phyloP scores from a whole-genome alignment of 2,113 vertebrate species.

The Speoplatyrhinus poulsoni region DNA sequence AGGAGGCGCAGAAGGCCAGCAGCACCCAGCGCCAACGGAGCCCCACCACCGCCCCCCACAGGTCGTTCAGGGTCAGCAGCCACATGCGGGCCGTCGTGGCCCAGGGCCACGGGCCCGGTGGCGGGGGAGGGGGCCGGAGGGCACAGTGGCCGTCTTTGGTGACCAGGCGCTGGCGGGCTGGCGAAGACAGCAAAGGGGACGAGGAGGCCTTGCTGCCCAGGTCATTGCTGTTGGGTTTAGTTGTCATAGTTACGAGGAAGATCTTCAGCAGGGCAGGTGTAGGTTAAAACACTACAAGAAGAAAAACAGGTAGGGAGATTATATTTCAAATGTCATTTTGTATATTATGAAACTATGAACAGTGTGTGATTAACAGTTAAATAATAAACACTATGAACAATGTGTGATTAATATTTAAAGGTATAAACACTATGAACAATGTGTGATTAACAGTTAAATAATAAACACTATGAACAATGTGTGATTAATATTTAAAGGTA shows the following conservation, averaged over 20 bases:
- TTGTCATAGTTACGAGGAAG: conserved; percentile 56
- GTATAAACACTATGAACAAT: too few species aligned
- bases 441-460: too few species aligned
- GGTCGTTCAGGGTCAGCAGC: conserved; percentile 82
- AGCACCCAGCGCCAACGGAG: conserved; percentile 98
- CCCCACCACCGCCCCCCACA: conserved; percentile 92
- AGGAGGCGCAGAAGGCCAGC: conserved; percentile 90
- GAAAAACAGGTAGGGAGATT: too few species aligned
- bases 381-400: too few species aligned
- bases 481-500: too few species aligned
- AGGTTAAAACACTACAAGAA: conserved; percentile 18
- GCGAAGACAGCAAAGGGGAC: conserved; percentile 80
- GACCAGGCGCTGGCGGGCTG: conserved; percentile 80
- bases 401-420: too few species aligned
- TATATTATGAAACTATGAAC: too few species aligned
- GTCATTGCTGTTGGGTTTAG: conserved; percentile 60
- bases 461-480: too few species aligned
- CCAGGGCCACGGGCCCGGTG: conserved; percentile 45
- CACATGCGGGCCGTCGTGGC: conserved; percentile 73
- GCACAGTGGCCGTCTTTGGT: conserved; percentile 92
- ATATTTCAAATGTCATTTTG: too few species aligned
- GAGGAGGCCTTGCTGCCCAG: conserved; percentile 80
- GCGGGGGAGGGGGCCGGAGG: conserved; percentile 47
- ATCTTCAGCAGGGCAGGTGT: conserved; percentile 20
- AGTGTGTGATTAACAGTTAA: too few species aligned